A percentile compares a stretch with the other conserved stretches of the same genome.
These are phyloP conservation scores for Ornithoptera priamus DNA, from an alignment of 2,888 invertebrate genomes.

Conservation along the genomic window DNA sequence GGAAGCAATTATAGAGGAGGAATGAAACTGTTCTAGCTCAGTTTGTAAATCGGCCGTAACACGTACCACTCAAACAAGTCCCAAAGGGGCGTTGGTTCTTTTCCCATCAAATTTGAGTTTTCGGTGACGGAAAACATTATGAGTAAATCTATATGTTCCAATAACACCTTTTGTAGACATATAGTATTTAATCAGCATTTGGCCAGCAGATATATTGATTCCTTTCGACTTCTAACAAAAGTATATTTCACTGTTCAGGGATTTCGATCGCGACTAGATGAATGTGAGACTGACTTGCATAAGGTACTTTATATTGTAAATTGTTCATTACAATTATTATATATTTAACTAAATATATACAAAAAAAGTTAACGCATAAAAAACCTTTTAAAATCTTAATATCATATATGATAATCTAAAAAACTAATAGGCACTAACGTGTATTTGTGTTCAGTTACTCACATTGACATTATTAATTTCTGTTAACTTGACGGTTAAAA, in stretches of 20 bases:
- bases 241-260: not conserved
- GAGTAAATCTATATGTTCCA: too few relatives aligned
- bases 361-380: conserved; percentile 4
- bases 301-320: conserved; percentile 14
- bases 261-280: conserved; percentile 5
- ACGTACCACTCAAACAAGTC: too few relatives aligned
- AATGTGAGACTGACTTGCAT: conserved; percentile 22
- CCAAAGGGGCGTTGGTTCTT: too few relatives aligned
- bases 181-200: too few relatives aligned
- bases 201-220: too few relatives aligned
- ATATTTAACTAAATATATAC: conserved; percentile 8
- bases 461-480: not conserved
- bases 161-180: too few relatives aligned
- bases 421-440: not conserved
- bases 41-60: too few relatives aligned
- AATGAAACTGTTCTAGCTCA: too few relatives aligned
- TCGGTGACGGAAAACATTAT: too few relatives aligned
- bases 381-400: not conserved
- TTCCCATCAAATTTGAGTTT: too few relatives aligned
- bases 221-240: too few relatives aligned
- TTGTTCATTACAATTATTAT: conserved; percentile 1
- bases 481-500: not conserved
- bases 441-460: not conserved
- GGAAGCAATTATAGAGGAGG: not conserved
- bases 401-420: not conserved